Base-by-base conservation (phyloP, 2,888 invertebrate species). In the Scaptodrosophila latifasciaeformis region DNA sequence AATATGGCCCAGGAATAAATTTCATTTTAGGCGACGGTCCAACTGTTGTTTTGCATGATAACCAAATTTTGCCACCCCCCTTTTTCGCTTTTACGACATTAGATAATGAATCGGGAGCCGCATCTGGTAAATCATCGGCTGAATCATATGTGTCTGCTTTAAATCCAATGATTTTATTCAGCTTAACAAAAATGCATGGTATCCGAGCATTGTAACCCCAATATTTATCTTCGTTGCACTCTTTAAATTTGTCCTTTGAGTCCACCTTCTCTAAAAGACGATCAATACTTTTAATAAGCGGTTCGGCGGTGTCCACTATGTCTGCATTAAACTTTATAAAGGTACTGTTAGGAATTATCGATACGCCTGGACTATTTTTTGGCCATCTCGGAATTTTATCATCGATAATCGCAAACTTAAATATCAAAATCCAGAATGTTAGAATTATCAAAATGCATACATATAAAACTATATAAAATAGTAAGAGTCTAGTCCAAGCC, bases 1-100 rank as follows among this genome's bases (percentile, higher is more conserved):
- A 75, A 29, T 49, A 75, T 2, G 70, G 81, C 1, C 48, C 43
- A n/a, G 74, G 74, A 5, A 67, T 40, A 35, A 19, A 75, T 4
- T 10, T 21, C 10, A 78, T 18, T 0, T 13, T 17, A 3, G 59
- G 49, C 0, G 31, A 0, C 0, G 15, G 3, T 0, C 43, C 51
- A 1, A 27, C 10, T 1, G 2, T 13, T 1, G 7, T 2, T 1
- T 50, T 24, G 34, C 70, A 70, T 13, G 58, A 57, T 10, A 75
- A 6, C 81, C 81, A 75, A 46, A 75, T 67, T n/a, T 42, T 54
- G 0, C 40, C 40, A 0, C 6, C 4, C 5, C 61, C 66, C n/a
- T 29, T 18, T 45, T 48, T 31, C 13, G 46, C 42, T 0, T 6
- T 7, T 6, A 70, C 12, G 2, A 17, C 1, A 1, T 51, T 13